Conservation (phyloP, 2,888 invertebrate genomes). For the Dolomedes plantarius region DNA sequence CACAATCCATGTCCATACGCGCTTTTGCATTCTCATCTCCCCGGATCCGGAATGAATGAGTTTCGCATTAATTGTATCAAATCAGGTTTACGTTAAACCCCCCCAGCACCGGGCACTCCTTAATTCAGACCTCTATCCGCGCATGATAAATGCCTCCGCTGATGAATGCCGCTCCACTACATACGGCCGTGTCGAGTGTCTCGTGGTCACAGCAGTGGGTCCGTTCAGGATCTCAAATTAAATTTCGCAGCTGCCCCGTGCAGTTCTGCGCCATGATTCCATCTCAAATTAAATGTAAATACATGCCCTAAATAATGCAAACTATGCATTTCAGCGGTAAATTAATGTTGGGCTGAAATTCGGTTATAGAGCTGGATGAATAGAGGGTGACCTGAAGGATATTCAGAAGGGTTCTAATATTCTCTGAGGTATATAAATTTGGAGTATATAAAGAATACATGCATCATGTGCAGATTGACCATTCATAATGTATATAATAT, state of each 20-base stretch:
- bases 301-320: background rate
- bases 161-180: no score
- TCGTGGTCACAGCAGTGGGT: background rate
- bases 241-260: slow-evolving; percentile 4
- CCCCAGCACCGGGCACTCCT: slow-evolving; percentile 17
- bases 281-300: slow-evolving; percentile 8
- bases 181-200: background rate
- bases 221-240: slow-evolving; percentile 7
- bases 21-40: slow-evolving; percentile 48
- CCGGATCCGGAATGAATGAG: slow-evolving; percentile 42
- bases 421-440: no score
- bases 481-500: no score
- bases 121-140: slow-evolving; percentile 43
- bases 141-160: slow-evolving; percentile 35
- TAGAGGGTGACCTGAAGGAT: background rate
- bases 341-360: background rate
- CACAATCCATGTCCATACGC: no score
- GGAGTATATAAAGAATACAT: no score
- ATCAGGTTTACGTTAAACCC: slow-evolving; percentile 56
- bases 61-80: slow-evolving; percentile 65
- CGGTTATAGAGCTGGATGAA: background rate
- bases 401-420: background rate
- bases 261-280: background rate
- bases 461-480: no score
- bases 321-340: background rate